phyloP scores from a whole-genome alignment of 2,888 invertebrate species.

The Caradrina clavipalpis region DNA sequence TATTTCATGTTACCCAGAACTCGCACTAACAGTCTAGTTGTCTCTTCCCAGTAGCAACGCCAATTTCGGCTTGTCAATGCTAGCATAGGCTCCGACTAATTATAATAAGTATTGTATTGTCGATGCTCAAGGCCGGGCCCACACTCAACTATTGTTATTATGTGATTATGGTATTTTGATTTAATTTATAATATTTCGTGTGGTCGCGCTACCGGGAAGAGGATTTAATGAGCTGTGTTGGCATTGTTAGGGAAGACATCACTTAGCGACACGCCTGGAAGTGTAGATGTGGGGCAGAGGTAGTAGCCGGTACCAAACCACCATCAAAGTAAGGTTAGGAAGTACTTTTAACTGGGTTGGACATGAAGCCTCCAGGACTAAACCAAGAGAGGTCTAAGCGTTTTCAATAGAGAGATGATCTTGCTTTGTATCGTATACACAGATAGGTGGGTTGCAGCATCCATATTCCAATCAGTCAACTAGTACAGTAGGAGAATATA shows the following conservation, averaged over 20 bases:
- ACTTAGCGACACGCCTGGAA: no score
- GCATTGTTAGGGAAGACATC: neutral
- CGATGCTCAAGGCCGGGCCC: slow-evolving; percentile 26
- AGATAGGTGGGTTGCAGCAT: no score
- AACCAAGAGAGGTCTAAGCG: neutral
- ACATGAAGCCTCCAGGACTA: neutral
- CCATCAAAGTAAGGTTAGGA: neutral
- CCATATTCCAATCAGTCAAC: no score
- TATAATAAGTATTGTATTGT: slow-evolving; percentile 43
- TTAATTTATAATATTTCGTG: slow-evolving; percentile 20
- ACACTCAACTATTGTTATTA: slow-evolving; percentile 36
- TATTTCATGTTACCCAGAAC: neutral
- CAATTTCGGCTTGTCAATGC: slow-evolving; percentile 31
- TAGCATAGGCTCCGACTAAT: slow-evolving; percentile 26
- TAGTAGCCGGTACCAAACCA: no score
- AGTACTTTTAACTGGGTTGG: neutral
- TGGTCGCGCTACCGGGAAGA: slow-evolving; percentile 28
- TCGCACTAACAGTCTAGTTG: neutral
- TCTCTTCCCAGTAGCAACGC: slow-evolving; percentile 15
- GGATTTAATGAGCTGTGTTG: slow-evolving; percentile 3
- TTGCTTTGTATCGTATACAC: neutral
- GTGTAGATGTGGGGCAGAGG: no score
- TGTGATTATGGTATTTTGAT: slow-evolving; percentile 31
- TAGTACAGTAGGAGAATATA: no score
- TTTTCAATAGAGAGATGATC: neutral